Conservation (phyloP, 2,888 invertebrate genomes). For the Trichogramma evanescens region DNA sequence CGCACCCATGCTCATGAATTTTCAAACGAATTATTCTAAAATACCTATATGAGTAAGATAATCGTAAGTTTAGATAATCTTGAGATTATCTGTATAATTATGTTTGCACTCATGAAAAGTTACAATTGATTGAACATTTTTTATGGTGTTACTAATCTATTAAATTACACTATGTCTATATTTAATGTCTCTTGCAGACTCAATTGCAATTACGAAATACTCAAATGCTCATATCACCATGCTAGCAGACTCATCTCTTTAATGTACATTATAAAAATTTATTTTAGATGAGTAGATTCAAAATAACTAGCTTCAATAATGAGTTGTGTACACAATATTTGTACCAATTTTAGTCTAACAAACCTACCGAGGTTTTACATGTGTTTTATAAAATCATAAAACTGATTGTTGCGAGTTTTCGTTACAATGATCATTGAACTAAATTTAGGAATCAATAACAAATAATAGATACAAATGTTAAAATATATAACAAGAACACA, state of each 20-base stretch:
- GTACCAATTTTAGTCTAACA: constrained; percentile 16
- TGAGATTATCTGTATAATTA: neutral
- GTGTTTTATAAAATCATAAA: constrained; percentile 3
- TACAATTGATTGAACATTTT: constrained; percentile 18
- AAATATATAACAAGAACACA: too few species aligned
- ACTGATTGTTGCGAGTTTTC: neutral
- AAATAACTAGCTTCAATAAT: constrained; percentile 18
- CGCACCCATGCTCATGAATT: too few species aligned
- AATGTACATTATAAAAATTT: constrained; percentile 15
- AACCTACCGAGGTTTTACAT: neutral
- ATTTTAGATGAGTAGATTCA: constrained; percentile 19
- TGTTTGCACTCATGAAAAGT: neutral
- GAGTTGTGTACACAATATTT: constrained; percentile 12
- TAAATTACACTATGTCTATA: constrained; percentile 12
- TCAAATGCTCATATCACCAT: constrained; percentile 7
- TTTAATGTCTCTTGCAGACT: constrained; percentile 11
- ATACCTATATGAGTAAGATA: too few species aligned
- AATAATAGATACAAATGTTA: too few species aligned
- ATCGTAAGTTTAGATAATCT: constrained; percentile 13
- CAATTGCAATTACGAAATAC: constrained; percentile 11
- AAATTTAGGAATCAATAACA: too few species aligned
- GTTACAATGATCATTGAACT: too few species aligned
- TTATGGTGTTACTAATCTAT: constrained; percentile 10
- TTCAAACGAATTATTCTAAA: too few species aligned
- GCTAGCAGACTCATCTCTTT: constrained; percentile 1